Percentiles rank a stretch among this genome's conserved stretches.
phyloP scores from a whole-genome alignment of 2,888 invertebrate genomes.

The Podotricha telesiphe region DNA sequence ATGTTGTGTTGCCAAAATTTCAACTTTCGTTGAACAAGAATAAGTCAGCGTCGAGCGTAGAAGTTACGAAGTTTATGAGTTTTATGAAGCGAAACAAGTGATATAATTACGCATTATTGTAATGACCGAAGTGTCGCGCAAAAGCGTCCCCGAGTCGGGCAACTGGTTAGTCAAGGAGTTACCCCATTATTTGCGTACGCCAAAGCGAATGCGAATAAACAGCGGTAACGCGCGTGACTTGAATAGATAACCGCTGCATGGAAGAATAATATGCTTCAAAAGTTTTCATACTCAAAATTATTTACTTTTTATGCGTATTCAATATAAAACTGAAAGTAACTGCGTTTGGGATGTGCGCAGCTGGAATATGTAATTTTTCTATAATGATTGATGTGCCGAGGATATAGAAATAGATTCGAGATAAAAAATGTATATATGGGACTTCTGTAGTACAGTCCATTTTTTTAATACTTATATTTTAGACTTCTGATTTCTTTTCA shows the following conservation, averaged over 20 bases:
- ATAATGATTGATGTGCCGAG: conserved; percentile 16
- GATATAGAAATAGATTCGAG: conserved; percentile 1
- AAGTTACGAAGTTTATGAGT: conserved; percentile 30
- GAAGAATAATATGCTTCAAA: conserved; percentile 55
- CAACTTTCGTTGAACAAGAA: conserved; percentile 11
- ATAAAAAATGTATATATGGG: conserved; percentile 2
- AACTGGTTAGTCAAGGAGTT: conserved; percentile 57
- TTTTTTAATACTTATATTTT: conserved; percentile 1
- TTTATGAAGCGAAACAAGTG: conserved; percentile 34
- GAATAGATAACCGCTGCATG: conserved; percentile 67
- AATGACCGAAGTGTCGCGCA: conserved; percentile 29
- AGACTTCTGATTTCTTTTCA: neutral
- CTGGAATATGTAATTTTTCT: conserved; percentile 22
- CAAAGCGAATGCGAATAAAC: conserved; percentile 75
- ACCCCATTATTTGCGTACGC: conserved; percentile 70
- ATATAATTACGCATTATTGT: conserved; percentile 37
- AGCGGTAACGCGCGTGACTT: conserved; percentile 68
- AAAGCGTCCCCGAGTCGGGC: conserved; percentile 45
- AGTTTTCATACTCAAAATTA: conserved; percentile 57
- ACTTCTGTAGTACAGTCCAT: neutral
- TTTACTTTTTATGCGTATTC: conserved; percentile 31
- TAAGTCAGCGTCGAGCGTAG: conserved; percentile 7
- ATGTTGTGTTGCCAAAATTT: neutral
- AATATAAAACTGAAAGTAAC: conserved; percentile 28
- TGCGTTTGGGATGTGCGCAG: conserved; percentile 9